Evolutionary conservation across 2,797 vertebrate genomes (phyloP).

Genomic region (Chelon auratus): DNA sequence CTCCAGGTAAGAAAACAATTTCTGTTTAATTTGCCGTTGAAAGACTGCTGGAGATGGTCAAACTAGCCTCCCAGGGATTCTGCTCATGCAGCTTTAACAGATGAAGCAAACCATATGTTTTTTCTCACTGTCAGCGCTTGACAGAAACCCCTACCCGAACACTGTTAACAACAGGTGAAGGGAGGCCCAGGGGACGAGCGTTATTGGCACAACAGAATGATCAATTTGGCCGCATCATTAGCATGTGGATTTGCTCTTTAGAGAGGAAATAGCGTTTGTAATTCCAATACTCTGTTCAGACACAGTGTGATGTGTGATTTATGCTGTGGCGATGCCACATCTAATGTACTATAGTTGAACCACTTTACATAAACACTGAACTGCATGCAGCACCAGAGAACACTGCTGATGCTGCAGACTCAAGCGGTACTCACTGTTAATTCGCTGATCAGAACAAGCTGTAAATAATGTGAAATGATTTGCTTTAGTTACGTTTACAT

Average conservation of each 20-base stretch:
- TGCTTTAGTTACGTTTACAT: not conserved
- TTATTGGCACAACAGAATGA: slow-evolving; percentile 63
- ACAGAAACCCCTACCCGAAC: slow-evolving; percentile 63
- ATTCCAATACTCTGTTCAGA: not conserved
- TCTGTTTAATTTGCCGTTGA: slow-evolving; percentile 68
- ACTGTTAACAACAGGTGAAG: slow-evolving; percentile 76
- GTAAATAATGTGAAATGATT: not conserved
- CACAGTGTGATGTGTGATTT: not conserved
- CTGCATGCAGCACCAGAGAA: not conserved
- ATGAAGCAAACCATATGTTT: slow-evolving; percentile 72
- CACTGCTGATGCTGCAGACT: not conserved
- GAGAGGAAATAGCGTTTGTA: slow-evolving; percentile 3
- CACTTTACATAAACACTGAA: not conserved
- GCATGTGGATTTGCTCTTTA: slow-evolving; percentile 25
- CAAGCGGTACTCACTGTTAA: not conserved
- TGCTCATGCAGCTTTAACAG: slow-evolving; percentile 58
- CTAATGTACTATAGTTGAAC: not conserved
- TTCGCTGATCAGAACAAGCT: not conserved
- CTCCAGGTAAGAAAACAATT: slow-evolving; percentile 54
- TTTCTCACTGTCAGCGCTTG: slow-evolving; percentile 65
- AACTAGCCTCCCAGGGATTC: slow-evolving; percentile 67
- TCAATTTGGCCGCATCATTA: slow-evolving; percentile 63
- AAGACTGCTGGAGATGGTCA: slow-evolving; percentile 67
- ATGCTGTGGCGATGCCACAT: not conserved
- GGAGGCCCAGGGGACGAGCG: slow-evolving; percentile 43